Conservation (phyloP, 35 echinoderm and acorn worm species). For the Anneissia japonica region DNA sequence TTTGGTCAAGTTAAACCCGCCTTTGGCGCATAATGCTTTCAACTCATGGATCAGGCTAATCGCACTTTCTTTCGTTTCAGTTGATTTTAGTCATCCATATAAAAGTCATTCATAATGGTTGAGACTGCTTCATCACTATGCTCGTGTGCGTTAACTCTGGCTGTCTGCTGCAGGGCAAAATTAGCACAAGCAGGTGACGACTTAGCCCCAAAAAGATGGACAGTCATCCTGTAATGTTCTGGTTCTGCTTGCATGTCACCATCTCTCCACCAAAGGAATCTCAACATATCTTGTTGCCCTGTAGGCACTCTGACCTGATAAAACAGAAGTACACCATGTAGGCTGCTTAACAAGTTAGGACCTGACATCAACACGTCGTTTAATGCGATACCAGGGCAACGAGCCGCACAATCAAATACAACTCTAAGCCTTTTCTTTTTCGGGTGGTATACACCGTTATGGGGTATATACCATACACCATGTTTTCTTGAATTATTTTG, state of each 20-base stretch:
- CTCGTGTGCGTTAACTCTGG: not conserved
- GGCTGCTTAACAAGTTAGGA: not conserved
- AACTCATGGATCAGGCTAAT: not conserved
- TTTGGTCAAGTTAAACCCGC: not conserved
- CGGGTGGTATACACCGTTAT: slow-evolving; percentile 65
- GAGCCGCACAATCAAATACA: slow-evolving; percentile 56
- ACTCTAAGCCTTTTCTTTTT: slow-evolving; percentile 64
- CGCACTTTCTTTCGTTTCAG: not conserved
- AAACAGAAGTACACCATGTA: not conserved
- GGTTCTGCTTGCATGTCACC: not conserved
- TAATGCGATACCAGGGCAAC: slow-evolving; percentile 21
- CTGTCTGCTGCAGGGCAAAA: not conserved
- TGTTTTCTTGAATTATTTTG: not conserved
- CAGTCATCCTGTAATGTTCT: not conserved
- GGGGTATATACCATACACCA: slow-evolving; percentile 52
- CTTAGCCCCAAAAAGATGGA: not conserved
- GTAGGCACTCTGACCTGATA: not conserved
- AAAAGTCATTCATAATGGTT: not conserved
- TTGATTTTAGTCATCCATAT: slow-evolving; percentile 14
- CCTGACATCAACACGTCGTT: not conserved
- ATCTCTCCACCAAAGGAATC: slow-evolving; percentile 3
- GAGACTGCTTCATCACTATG: not conserved
- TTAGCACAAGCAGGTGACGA: not conserved
- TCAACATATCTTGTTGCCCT: not conserved
- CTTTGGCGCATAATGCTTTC: not conserved